Conservation (phyloP, 2,888 invertebrate genomes). For the Lycaena phlaeas region DNA sequence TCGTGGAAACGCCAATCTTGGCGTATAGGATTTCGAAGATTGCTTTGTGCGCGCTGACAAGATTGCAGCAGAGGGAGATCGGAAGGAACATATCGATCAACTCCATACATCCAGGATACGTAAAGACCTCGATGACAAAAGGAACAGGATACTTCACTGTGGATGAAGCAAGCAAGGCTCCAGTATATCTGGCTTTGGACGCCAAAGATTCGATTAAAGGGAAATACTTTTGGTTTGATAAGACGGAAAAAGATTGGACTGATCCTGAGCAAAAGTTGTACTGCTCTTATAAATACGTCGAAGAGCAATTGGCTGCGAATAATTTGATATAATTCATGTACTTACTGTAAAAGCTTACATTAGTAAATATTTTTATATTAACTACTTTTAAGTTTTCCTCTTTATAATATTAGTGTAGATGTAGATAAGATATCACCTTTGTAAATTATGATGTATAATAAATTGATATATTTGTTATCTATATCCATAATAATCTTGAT, state of each 20-base stretch:
- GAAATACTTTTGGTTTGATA: conserved; percentile 27
- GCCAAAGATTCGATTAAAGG: conserved; percentile 25
- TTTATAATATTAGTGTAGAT: too few species aligned
- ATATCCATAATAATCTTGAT: too few species aligned
- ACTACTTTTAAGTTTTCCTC: too few species aligned
- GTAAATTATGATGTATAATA: too few species aligned
- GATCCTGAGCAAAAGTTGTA: conserved; percentile 16
- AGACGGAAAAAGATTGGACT: conserved; percentile 23
- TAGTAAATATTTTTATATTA: too few species aligned
- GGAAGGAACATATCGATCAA: conserved; percentile 23
- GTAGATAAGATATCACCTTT: too few species aligned
- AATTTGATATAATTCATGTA: conserved; percentile 7
- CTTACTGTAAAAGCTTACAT: too few species aligned
- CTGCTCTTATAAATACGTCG: conserved; percentile 13
- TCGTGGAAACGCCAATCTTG: conserved; percentile 18
- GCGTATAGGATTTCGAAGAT: conserved; percentile 26
- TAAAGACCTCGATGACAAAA: conserved; percentile 24
- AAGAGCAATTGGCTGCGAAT: conserved; percentile 11
- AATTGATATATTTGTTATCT: too few species aligned
- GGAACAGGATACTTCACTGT: conserved; percentile 19
- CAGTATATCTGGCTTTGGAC: conserved; percentile 25
- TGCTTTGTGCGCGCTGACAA: conserved; percentile 24
- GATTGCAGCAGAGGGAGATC: conserved; percentile 22
- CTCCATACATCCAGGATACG: conserved; percentile 26
- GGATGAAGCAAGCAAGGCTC: conserved; percentile 20